Conservation (phyloP, 2,888 invertebrate species). For the Lithophane socia region DNA sequence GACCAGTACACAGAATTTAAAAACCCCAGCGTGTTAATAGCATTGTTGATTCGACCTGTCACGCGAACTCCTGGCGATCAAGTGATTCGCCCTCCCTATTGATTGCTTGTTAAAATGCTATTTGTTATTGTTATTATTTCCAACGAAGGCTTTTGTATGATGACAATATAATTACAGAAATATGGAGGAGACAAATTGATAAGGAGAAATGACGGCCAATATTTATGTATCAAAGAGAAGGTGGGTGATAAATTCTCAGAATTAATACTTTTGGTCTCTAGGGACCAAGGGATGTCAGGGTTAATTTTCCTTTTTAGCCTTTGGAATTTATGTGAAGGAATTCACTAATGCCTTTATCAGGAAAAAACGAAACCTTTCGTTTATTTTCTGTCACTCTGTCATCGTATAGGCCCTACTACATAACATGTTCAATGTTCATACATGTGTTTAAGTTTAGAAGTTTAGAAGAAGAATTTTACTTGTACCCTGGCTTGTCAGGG, state of each 20-base stretch:
- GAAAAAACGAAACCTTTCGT: background rate
- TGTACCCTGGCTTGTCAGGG: background rate
- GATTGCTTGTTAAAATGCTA: slow-evolving; percentile 61
- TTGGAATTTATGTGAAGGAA: slow-evolving; percentile 7
- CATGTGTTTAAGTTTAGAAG: no score
- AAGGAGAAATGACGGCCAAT: background rate
- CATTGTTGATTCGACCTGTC: slow-evolving; percentile 49
- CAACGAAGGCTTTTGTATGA: slow-evolving; percentile 8
- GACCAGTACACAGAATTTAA: slow-evolving; percentile 37
- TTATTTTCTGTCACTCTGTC: background rate
- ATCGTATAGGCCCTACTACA: background rate
- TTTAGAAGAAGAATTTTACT: background rate
- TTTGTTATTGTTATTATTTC: slow-evolving; percentile 50
- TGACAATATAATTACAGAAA: slow-evolving; percentile 14
- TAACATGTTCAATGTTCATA: background rate
- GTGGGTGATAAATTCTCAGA: background rate
- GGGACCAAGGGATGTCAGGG: background rate
- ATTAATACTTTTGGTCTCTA: slow-evolving; percentile 2
- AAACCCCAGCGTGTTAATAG: slow-evolving; percentile 35
- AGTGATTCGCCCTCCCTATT: slow-evolving; percentile 61
- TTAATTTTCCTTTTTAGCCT: background rate
- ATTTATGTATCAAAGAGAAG: background rate
- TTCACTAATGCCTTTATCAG: background rate
- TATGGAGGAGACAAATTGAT: background rate
- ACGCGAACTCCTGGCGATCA: slow-evolving; percentile 56